phyloP scores from a whole-genome alignment of 1,140 invertebrate species.

The Drosophila albomicans region DNA sequence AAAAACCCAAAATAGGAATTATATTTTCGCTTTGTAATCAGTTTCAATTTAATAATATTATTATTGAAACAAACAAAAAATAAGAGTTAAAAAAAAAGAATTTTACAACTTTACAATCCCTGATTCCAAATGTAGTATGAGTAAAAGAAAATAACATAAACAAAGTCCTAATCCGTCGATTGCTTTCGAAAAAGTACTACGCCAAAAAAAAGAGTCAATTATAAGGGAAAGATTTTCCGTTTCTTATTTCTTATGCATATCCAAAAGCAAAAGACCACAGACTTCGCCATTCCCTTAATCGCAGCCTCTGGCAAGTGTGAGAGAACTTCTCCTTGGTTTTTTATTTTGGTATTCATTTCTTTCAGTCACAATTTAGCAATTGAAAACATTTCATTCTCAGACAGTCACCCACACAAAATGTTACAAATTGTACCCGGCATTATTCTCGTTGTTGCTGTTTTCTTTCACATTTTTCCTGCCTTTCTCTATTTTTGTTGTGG shows the following conservation, averaged over 20 bases:
- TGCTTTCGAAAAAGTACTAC: not conserved
- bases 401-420: conserved; percentile 51
- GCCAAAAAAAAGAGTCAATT: not conserved
- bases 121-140: too few species aligned
- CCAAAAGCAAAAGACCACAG: conserved; percentile 10
- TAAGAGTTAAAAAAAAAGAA: too few species aligned
- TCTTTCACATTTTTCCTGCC: conserved; percentile 4
- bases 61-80: too few species aligned
- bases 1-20: too few species aligned
- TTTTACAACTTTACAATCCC: too few species aligned
- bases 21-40: too few species aligned
- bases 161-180: not conserved
- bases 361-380: conserved; percentile 58
- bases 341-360: conserved; percentile 30
- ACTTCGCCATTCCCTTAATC: conserved; percentile 9
- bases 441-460: conserved; percentile 40
- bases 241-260: not conserved
- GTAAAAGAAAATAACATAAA: too few species aligned
- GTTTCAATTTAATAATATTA: too few species aligned
- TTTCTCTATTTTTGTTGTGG: conserved; percentile 50
- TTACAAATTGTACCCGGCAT: conserved; percentile 54
- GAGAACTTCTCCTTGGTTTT: conserved; percentile 7
- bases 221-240: conserved; percentile 27
- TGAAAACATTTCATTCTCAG: conserved; percentile 62
- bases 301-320: conserved; percentile 21